Conservation (phyloP, 2,113 vertebrate species). For the Galbula dea region DNA sequence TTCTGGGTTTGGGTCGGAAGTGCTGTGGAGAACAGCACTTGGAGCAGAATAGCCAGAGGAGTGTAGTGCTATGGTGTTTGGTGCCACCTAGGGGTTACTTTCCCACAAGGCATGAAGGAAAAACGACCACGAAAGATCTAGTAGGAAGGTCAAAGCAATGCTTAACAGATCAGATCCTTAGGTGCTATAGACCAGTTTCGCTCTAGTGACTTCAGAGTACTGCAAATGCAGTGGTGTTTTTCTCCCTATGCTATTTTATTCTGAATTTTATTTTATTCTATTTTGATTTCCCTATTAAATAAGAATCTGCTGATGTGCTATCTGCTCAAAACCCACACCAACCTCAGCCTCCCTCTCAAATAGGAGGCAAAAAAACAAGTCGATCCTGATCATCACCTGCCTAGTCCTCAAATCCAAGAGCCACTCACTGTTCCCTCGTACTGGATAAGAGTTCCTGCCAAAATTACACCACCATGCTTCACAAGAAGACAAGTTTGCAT, state of each 20-base stretch:
- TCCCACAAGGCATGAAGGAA: neutral
- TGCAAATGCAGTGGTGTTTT: neutral
- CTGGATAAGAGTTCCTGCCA: neutral
- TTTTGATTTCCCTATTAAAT: neutral
- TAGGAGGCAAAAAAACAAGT: neutral
- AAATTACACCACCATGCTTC: neutral
- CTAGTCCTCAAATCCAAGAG: neutral
- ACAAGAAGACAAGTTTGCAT: neutral
- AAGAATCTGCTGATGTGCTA: neutral
- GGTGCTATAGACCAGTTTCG: neutral
- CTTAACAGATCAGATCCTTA: too few relatives aligned
- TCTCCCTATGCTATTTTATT: neutral
- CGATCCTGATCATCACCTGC: neutral
- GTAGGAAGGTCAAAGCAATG: neutral
- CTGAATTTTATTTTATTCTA: too few relatives aligned
- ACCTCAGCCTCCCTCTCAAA: neutral
- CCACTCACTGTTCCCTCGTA: neutral
- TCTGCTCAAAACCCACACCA: neutral
- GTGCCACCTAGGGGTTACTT: constrained; percentile 46
- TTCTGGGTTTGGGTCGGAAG: neutral
- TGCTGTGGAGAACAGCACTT: neutral
- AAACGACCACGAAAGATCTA: neutral
- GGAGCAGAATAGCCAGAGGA: neutral
- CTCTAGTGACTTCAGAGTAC: neutral
- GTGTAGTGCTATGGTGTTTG: neutral